Evolutionary conservation across 2,888 invertebrate species (phyloP).

Genomic region (Heliconius erato): DNA sequence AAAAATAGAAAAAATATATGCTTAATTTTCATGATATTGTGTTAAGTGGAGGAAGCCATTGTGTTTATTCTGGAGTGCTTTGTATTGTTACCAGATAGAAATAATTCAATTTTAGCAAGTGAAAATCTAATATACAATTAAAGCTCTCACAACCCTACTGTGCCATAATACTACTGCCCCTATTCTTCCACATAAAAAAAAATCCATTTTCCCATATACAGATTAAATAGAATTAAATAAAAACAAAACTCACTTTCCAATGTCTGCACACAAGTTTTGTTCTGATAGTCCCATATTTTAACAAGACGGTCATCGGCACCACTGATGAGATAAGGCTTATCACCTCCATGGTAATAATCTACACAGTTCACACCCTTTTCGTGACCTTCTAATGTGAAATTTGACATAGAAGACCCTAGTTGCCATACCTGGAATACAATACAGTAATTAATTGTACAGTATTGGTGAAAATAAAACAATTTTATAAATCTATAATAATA

Average conservation of each 20-base stretch:
- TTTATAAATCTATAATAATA: neutral
- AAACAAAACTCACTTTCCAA: conserved; percentile 88
- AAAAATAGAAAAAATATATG: too few species aligned
- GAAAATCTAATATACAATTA: too few species aligned
- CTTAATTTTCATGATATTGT: too few species aligned
- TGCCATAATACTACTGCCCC: too few species aligned
- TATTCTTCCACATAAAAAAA: too few species aligned
- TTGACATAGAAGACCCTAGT: conserved; percentile 97
- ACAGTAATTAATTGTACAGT: neutral
- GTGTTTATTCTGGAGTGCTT: too few species aligned
- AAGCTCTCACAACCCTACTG: too few species aligned
- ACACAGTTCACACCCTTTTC: conserved; percentile 99
- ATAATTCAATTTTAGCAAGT: too few species aligned
- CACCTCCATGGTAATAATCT: conserved; percentile 99
- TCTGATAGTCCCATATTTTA: conserved; percentile 99
- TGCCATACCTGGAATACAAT: conserved; percentile 93
- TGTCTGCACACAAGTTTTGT: conserved; percentile 99
- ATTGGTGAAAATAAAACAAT: neutral
- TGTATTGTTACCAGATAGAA: too few species aligned
- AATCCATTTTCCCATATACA: too few species aligned
- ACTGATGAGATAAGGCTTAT: conserved; percentile 99
- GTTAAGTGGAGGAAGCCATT: too few species aligned
- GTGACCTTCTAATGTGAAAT: conserved; percentile 99
- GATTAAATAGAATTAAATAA: neutral
- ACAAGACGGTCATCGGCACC: conserved; percentile 99